Evolutionary conservation across 1,140 invertebrate genomes (phyloP), one percentile per base, ranked within the genome.

Genomic region (Formica selysi): DNA sequence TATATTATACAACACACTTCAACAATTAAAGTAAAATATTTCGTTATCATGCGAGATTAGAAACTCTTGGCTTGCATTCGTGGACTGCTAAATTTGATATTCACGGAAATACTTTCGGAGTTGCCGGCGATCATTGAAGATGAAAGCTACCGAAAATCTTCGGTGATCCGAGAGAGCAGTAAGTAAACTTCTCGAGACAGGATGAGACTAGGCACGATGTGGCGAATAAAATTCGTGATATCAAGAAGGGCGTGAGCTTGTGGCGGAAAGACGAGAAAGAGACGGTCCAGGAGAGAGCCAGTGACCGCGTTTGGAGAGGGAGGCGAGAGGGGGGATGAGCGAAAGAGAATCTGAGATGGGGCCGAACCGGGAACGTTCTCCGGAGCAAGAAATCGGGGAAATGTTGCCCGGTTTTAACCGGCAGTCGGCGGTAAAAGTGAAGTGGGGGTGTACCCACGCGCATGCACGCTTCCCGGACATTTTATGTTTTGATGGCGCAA

Each of bases 401-500:
- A 90, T 86, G 85, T 90, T 87, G 86, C 78, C 86, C 76, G 79
- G 85, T 91, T 87, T 87, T 85, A 91, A 89, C 89, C 87, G 85
- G 87, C 91, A 90, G 83, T 92, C 87, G 89, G 90, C 89, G 91
- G 92, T 93, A 91, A 92, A 92, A 92, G 92, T 86, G 86, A 91
- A 92, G 92, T 93, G 92, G 93, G 92, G 92, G 91, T 92, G 91
- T 93, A 93, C 88, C 90, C 93, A 92, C 93, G 92, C 92, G 92
- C 92, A 90, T 93, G 90, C 93, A 92, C 93, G 91, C 92, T 93
- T 89, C 90, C 92, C 92, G 92, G 94, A 93, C 94, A 94, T 95
- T 95, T 95, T 95, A 95, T 94, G 95, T 94, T 95, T 95, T 95
- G 94, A 95, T 95, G 94, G 94, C 91, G 94, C 94, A 95, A 95